phyloP scores from a whole-genome alignment of 2,888 invertebrate species.

The Cloeon dipterum region DNA sequence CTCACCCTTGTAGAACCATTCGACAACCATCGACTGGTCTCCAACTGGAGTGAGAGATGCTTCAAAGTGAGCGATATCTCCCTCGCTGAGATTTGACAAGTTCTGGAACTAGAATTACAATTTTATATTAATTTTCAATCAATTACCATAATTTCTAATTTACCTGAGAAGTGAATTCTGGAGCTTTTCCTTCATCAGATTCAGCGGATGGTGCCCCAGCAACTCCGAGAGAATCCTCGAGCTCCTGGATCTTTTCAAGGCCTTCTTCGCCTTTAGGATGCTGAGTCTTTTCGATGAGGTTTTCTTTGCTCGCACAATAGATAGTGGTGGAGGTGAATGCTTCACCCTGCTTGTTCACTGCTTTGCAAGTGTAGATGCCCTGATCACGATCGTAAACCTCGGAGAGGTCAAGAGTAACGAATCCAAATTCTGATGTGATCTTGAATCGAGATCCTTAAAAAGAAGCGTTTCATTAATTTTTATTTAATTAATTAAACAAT shows the following conservation, averaged over 20 bases:
- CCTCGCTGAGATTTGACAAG: conserved; percentile 66
- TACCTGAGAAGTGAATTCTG: conserved; percentile 56
- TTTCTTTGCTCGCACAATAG: conserved; percentile 43
- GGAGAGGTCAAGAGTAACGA: conserved; percentile 77
- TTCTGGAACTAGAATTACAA: conserved; percentile 37
- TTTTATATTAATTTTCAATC: not conserved
- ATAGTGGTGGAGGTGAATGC: conserved; percentile 81
- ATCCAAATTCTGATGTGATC: conserved; percentile 87
- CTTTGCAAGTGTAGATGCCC: conserved; percentile 82
- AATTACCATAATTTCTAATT: not conserved
- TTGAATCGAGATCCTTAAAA: conserved; percentile 57
- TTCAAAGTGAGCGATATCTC: conserved; percentile 94
- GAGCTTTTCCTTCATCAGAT: conserved; percentile 60
- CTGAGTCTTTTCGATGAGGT: conserved; percentile 67
- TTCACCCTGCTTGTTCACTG: conserved; percentile 69
- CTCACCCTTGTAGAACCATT: conserved; percentile 91
- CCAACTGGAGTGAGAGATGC: conserved; percentile 85
- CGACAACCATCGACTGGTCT: conserved; percentile 81
- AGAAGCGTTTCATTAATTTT: not conserved
- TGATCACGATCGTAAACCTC: conserved; percentile 86
- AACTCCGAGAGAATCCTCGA: conserved; percentile 63
- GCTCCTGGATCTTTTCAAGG: conserved; percentile 69
- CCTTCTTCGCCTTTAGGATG: conserved; percentile 92
- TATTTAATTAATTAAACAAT: not conserved
- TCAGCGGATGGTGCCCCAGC: conserved; percentile 42